A percentile compares a stretch with the other conserved stretches of the same genome.
Conservation (phyloP, 2,113 vertebrate species). For the Phylloscopus trochiloides region DNA sequence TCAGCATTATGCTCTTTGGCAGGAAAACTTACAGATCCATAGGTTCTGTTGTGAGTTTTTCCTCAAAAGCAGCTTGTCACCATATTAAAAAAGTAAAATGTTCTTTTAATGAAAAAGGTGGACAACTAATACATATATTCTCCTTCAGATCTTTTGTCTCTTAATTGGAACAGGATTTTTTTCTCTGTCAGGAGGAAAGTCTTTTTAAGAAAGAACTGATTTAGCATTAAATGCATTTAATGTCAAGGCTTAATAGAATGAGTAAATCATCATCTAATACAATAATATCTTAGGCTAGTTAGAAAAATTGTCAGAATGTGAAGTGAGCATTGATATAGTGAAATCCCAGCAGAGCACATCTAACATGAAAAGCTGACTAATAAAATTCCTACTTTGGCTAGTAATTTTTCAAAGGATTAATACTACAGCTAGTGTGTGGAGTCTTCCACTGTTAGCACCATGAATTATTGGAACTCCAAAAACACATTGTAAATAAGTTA, state of each 20-base stretch:
- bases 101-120: background rate
- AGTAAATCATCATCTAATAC: conserved; percentile 37
- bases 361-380: conserved; percentile 11
- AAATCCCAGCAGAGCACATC: conserved; percentile 12
- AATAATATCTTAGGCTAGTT: conserved; percentile 31
- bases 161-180: background rate
- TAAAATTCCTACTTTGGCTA: conserved; percentile 27
- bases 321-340: background rate
- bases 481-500: conserved; percentile 3
- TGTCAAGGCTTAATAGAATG: conserved; percentile 47
- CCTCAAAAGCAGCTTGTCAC: background rate
- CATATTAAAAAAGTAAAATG: background rate
- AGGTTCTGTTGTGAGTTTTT: background rate
- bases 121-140: background rate
- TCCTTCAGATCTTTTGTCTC: background rate
- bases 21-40: background rate
- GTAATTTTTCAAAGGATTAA: conserved; percentile 36
- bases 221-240: conserved; percentile 39
- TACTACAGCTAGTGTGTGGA: background rate
- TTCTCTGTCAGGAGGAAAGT: background rate
- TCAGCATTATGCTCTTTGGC: background rate
- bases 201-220: conserved; percentile 4
- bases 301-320: conserved; percentile 26
- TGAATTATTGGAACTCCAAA: conserved; percentile 42
- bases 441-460: background rate